phyloP scores from a whole-genome alignment of 1,140 invertebrate species.

The Daktulosphaira vitifoliae region DNA sequence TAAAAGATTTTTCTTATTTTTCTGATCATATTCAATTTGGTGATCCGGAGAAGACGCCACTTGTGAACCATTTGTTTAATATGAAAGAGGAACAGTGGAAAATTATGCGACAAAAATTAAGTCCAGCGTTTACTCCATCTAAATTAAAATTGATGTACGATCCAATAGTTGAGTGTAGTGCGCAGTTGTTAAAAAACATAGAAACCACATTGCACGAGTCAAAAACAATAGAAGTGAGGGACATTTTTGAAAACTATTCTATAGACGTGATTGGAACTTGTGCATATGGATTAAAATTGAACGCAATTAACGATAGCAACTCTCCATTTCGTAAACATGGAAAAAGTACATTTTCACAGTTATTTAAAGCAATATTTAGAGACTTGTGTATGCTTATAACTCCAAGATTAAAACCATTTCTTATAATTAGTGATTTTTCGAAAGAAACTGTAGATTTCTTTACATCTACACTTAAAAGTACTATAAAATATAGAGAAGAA shows the following conservation, averaged over 20 bases:
- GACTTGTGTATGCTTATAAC: slow-evolving; percentile 1
- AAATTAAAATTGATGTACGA: slow-evolving; percentile 52
- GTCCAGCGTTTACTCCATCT: slow-evolving; percentile 50
- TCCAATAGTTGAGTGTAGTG: slow-evolving; percentile 44
- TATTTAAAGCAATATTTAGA: neutral
- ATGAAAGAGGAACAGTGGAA: slow-evolving; percentile 47
- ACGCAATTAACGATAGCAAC: slow-evolving; percentile 45
- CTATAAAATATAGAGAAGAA: slow-evolving; percentile 37
- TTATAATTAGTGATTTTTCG: slow-evolving; percentile 34
- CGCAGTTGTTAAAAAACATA: neutral
- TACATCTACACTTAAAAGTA: slow-evolving; percentile 35
- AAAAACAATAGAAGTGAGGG: neutral
- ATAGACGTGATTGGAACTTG: slow-evolving; percentile 38
- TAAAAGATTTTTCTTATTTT: slow-evolving; percentile 52
- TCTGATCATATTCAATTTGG: no score
- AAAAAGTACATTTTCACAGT: slow-evolving; percentile 35
- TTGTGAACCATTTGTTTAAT: slow-evolving; percentile 49
- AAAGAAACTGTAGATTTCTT: slow-evolving; percentile 37
- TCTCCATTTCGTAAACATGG: slow-evolving; percentile 47
- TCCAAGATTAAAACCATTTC: slow-evolving; percentile 32
- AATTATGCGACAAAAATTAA: slow-evolving; percentile 46
- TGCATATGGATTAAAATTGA: slow-evolving; percentile 39
- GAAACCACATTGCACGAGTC: no score
- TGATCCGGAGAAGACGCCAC: no score
- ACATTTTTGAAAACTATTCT: slow-evolving; percentile 21